Evolutionary conservation across 2,797 vertebrate species (phyloP), one percentile per base, ranked within the genome.

Genomic region (Paratrypauchen microcephalus): DNA sequence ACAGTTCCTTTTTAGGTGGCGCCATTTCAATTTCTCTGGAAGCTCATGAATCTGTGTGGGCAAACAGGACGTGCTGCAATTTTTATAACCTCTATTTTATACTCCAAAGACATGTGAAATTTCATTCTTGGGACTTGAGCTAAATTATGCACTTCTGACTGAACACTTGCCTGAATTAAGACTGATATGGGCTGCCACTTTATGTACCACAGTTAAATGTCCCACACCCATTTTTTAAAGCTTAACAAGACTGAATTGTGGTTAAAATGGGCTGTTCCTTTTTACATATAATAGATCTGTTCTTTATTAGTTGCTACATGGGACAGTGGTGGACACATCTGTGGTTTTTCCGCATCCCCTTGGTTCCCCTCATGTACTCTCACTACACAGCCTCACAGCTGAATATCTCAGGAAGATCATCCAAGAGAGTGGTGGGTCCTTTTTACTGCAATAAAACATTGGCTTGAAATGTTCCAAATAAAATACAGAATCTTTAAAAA

Each of bases 361-460:
- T 78, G 93, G 94, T 13, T 92, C 88, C 12, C 95, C 95, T 73
- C 81, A 95, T 85, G 95, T 93, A 88, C 88, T 90, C 85, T 80
- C 88, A 32, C 92, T 95, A 64, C 85, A 86, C 78, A 91, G 70
- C 65, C 89, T 96, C 62, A 91, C 91, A 2, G 89, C 94, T 32
- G 94, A 96, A 60, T 80, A 93, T 81, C 92, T 95, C 19, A 82
- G 82, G 70, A 94, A 88, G 82, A 94, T 95, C 82, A 89, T 91
- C 83, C 94, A 94, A 75, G 93, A 94, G 73, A 91, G 92, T 69
- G 94, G 95, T 95, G 94, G 89, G 94, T 89, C 18, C 1, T 77
- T 13, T 13, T 1, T 32, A 73, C 71, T 74, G 54, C 74, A 70
- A 65, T 54, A 59, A 75, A 72, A 54, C 71, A 70, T 57, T 55